Conservation (phyloP, 2,888 invertebrate species). For the Girardia tigrina region DNA sequence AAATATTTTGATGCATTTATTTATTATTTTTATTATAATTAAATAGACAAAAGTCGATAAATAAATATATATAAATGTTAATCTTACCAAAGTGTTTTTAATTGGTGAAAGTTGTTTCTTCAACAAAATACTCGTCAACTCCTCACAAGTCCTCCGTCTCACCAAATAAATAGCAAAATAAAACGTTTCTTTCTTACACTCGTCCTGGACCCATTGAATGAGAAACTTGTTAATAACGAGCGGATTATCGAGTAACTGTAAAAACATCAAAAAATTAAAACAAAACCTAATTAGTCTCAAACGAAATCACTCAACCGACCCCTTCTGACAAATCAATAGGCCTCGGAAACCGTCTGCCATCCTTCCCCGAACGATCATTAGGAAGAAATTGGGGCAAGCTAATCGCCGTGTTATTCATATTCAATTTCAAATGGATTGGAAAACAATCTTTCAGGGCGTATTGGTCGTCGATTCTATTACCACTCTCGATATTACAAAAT, state of each 20-base stretch:
- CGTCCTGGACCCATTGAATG: slow-evolving; percentile 1
- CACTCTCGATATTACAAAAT: background rate
- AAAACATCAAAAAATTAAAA: background rate
- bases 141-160: background rate
- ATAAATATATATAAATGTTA: background rate
- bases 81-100: background rate
- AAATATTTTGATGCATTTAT: too few relatives aligned
- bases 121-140: background rate
- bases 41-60: too few relatives aligned
- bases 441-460: background rate
- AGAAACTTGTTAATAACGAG: background rate
- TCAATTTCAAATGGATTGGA: background rate
- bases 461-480: slow-evolving; percentile 6
- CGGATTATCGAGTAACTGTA: slow-evolving; percentile 16
- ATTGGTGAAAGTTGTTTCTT: background rate
- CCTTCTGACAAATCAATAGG: background rate
- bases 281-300: background rate
- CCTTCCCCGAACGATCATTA: background rate
- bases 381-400: background rate
- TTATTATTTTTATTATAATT: too few relatives aligned
- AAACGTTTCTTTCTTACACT: background rate
- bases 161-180: slow-evolving; percentile 1
- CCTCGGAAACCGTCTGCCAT: background rate
- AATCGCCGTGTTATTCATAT: background rate
- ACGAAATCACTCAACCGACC: too few relatives aligned